A percentile compares a stretch with the other conserved stretches of the same genome.
Conservation (phyloP, 2,113 vertebrate species). For the Albula glossodonta region DNA sequence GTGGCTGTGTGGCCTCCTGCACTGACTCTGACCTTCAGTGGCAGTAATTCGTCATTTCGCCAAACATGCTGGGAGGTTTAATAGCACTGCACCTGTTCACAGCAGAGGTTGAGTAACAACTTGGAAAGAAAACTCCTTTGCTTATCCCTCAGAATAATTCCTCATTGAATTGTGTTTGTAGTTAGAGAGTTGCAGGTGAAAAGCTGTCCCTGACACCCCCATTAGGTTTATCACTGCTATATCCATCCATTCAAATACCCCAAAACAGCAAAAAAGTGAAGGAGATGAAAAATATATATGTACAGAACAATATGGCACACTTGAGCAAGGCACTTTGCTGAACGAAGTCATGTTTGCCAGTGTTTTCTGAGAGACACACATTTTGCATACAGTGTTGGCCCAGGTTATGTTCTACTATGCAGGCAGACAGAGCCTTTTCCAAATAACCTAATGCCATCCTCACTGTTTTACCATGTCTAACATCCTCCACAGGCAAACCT, state of each 20-base stretch:
- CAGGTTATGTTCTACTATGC: too few relatives aligned
- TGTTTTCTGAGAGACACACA: not conserved
- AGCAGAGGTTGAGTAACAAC: not conserved
- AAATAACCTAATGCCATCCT: too few relatives aligned
- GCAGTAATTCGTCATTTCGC: not conserved
- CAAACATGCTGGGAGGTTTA: not conserved
- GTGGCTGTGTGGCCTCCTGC: not conserved
- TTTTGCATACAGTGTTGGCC: not conserved
- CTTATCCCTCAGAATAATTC: not conserved
- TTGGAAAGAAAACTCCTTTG: not conserved
- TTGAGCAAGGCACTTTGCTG: not conserved
- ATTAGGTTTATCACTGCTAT: not conserved
- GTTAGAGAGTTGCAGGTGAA: too few relatives aligned
- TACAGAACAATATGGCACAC: not conserved
- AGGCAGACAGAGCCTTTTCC: too few relatives aligned
- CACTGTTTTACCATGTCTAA: too few relatives aligned
- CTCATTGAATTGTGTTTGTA: not conserved
- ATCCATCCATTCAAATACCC: not conserved
- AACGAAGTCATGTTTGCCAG: not conserved
- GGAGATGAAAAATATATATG: too few relatives aligned
- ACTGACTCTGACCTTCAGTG: too few relatives aligned
- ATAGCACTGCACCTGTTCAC: not conserved
- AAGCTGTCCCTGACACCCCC: too few relatives aligned
- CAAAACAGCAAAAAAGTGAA: not conserved
- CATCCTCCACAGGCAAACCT: too few relatives aligned